Evolutionary conservation across 2,113 vertebrate species (phyloP).

Genomic region (Brachyistius frenatus): DNA sequence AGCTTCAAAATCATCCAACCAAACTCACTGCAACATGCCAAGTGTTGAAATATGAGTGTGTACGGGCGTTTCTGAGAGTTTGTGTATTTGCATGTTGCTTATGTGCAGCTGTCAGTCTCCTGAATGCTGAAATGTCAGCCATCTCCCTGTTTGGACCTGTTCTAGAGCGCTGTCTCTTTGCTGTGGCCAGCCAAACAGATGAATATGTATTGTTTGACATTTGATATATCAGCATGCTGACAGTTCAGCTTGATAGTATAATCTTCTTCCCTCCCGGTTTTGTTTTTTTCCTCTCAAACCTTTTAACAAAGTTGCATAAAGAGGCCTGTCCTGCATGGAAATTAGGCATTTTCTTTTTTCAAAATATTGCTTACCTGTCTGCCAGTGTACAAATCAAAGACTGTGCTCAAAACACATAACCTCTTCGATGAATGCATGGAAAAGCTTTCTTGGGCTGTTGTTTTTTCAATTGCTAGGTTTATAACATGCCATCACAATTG

Average conservation of each 20-base stretch:
- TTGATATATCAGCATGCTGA: constrained; percentile 57
- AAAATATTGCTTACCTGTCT: constrained; percentile 37
- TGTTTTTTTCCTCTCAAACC: background rate
- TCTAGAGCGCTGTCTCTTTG: constrained; percentile 13
- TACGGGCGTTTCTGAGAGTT: background rate
- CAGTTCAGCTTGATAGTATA: constrained; percentile 61
- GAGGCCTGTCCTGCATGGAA: background rate
- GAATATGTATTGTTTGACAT: constrained; percentile 74
- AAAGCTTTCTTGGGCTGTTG: background rate
- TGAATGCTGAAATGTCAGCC: constrained; percentile 64
- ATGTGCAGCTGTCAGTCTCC: constrained; percentile 46
- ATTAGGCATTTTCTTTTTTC: constrained; percentile 36
- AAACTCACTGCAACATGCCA: too few relatives aligned
- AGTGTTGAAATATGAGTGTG: background rate
- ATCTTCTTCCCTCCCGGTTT: constrained; percentile 45
- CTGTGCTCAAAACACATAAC: constrained; percentile 60
- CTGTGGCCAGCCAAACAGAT: constrained; percentile 54
- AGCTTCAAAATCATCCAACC: too few relatives aligned
- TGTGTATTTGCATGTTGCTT: constrained; percentile 41
- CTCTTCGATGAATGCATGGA: constrained; percentile 18
- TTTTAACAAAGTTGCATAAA: constrained; percentile 22
- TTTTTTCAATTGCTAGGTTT: constrained; percentile 22
- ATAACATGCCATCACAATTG: constrained; percentile 34
- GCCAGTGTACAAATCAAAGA: constrained; percentile 19
- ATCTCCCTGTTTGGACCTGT: constrained; percentile 34